Evolutionary conservation across 53 echinoderm and acorn worm species (phyloP).

Genomic region (Paelopatides confundens): DNA sequence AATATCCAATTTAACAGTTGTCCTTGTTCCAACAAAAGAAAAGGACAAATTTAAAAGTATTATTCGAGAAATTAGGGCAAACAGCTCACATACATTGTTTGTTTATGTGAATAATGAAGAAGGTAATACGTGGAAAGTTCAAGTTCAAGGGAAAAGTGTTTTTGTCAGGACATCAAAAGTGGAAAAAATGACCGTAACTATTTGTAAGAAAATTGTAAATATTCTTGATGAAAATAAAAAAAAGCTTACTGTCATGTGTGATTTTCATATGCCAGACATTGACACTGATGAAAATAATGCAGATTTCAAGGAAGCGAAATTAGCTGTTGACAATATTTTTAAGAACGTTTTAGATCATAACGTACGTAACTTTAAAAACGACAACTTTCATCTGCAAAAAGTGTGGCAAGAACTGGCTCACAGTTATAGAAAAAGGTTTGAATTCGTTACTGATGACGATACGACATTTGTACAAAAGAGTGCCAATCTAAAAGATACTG

Average conservation of each 20-base stretch:
- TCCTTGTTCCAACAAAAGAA: neutral
- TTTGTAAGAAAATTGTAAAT: neutral
- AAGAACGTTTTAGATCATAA: neutral
- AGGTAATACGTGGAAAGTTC: neutral
- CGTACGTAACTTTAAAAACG: neutral
- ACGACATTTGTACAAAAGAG: neutral
- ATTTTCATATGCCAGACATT: neutral
- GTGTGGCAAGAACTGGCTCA: neutral
- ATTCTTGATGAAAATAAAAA: neutral
- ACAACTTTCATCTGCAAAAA: neutral
- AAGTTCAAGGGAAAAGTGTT: neutral
- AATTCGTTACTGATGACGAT: neutral
- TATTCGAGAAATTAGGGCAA: neutral
- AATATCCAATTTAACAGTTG: slow-evolving; percentile 1
- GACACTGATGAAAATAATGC: neutral
- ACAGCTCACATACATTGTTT: neutral
- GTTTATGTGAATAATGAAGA: neutral
- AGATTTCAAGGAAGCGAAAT: neutral
- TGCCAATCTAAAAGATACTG: neutral
- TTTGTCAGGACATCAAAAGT: neutral
- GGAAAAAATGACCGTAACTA: neutral
- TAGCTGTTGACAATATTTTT: neutral
- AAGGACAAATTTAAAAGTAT: neutral
- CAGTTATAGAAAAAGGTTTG: neutral
- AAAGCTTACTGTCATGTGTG: neutral